These are phyloP conservation scores for Plectropomus leopardus DNA, from an alignment of 2,113 vertebrate species.

Conservation along the genomic window DNA sequence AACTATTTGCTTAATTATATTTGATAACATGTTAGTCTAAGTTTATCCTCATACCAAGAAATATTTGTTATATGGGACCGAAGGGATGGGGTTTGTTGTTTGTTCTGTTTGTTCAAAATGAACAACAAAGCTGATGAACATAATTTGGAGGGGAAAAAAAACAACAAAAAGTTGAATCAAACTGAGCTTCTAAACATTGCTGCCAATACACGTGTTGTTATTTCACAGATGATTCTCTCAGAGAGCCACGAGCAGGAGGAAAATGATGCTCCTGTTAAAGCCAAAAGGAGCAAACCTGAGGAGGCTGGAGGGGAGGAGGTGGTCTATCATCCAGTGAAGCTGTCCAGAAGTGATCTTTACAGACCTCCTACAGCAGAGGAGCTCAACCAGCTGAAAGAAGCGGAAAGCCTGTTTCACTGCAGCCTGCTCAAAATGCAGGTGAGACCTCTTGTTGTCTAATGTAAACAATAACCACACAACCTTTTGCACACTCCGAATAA, in stretches of 20 bases:
- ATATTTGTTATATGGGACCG: no score
- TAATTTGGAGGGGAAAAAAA: no score
- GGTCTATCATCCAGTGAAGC: slow-evolving; percentile 85
- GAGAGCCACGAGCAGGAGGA: slow-evolving; percentile 41
- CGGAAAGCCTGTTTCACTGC: slow-evolving; percentile 94
- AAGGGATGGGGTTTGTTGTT: no score
- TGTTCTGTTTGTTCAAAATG: no score
- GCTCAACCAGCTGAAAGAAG: slow-evolving; percentile 92
- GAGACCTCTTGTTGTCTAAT: slow-evolving; percentile 24
- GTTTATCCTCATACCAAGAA: no score
- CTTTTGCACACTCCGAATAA: background rate
- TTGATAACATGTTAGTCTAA: no score
- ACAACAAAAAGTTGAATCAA: background rate
- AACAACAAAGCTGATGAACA: no score
- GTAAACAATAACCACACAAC: background rate
- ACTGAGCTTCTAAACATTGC: background rate
- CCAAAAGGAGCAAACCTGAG: slow-evolving; percentile 72
- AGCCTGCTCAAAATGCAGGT: slow-evolving; percentile 95
- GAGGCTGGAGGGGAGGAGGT: slow-evolving; percentile 34
- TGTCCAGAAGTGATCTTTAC: slow-evolving; percentile 90
- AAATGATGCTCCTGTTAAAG: slow-evolving; percentile 34
- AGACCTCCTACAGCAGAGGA: slow-evolving; percentile 93
- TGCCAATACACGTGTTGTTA: background rate
- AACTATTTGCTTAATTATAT: no score
- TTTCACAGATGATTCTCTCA: slow-evolving; percentile 61